Percentiles rank a stretch among this genome's conserved stretches.
These are phyloP conservation scores for Hydrophis major DNA, from an alignment of 2,797 vertebrate genomes.

Conservation along the genomic window DNA sequence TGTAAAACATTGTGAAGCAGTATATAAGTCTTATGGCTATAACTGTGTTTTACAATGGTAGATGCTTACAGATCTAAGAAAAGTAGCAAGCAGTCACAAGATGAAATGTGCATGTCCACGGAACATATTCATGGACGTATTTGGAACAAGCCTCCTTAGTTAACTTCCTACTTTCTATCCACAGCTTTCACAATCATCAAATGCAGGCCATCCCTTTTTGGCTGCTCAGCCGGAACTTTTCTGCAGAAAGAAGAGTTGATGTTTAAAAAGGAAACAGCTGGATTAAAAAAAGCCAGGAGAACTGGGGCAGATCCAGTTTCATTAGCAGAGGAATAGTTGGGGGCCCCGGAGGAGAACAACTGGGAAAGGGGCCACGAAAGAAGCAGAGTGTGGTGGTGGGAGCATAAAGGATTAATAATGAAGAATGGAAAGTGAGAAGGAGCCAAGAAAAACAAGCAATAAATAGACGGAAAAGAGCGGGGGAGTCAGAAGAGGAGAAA, in stretches of 20 bases:
- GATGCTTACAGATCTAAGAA: not conserved
- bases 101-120: not conserved
- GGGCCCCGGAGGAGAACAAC: slow-evolving; percentile 74
- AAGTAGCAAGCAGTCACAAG: not conserved
- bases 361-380: slow-evolving; percentile 74
- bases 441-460: slow-evolving; percentile 83
- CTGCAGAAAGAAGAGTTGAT: slow-evolving; percentile 74
- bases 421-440: slow-evolving; percentile 77
- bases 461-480: slow-evolving; percentile 68
- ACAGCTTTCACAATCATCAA: slow-evolving; percentile 75
- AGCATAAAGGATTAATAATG: slow-evolving; percentile 81
- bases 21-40: not conserved
- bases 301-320: slow-evolving; percentile 76
- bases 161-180: slow-evolving; percentile 67
- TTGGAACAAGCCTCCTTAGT: slow-evolving; percentile 60
- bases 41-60: not conserved
- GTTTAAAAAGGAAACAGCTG: slow-evolving; percentile 89
- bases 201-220: slow-evolving; percentile 69
- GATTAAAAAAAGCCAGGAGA: slow-evolving; percentile 73
- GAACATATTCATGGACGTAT: not conserved
- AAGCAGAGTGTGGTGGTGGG: not conserved
- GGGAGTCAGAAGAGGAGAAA: slow-evolving; percentile 41
- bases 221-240: slow-evolving; percentile 69
- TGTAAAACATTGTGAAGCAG: not conserved
- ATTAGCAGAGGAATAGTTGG: slow-evolving; percentile 76